Evolutionary conservation across 1,140 invertebrate genomes (phyloP), one percentile per base, ranked within the genome.

Genomic region (Sitophilus oryzae): DNA sequence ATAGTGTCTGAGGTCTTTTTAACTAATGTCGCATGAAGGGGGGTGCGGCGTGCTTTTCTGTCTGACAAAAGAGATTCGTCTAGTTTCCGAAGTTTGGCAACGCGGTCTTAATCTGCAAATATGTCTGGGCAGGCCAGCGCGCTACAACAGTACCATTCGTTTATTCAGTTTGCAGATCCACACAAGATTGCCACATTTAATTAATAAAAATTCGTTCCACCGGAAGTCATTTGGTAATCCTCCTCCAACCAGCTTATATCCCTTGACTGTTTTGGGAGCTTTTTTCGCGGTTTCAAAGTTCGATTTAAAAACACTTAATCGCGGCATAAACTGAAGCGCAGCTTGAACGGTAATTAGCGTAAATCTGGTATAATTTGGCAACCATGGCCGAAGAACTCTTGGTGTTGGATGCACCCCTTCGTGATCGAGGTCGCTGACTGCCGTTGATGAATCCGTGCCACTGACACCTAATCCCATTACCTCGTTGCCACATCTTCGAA

Each of bases 401-500:
- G 38, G 38, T 40, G 18, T 23, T n/a, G 38, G 22, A 53, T 53
- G 37, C 51, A 53, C 43, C 47, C 36, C 49, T 45, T 44, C 51
- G 51, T 44, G 41, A 53, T 53, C 51, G 51, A 53, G 51, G 51
- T 53, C 51, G 51, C 16, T 53, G 51, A 53, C 51, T 53, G 51
- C 43, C 41, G 22, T 44, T 53, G 51, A 53, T 53, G 51, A 53
- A 53, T 53, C 51, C 51, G 51, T 53, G 51, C 51, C 51, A 53
- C 51, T 53, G 51, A 53, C 51, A 53, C 51, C 51, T 53, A 53
- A 53, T 37, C 51, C 35, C 20, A 19, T 22, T 15, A 22, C 51
- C 21, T 3, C 20, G 51, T 53, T 53, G 51, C 41, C 51, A 25
- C 5, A 36, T 36, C 14, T 44, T 5, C 6, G 9, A 15, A 41